Evolutionary conservation across 2,797 vertebrate genomes (phyloP), one percentile per base, ranked within the genome.

Genomic region (Sebastes trivittatus): DNA sequence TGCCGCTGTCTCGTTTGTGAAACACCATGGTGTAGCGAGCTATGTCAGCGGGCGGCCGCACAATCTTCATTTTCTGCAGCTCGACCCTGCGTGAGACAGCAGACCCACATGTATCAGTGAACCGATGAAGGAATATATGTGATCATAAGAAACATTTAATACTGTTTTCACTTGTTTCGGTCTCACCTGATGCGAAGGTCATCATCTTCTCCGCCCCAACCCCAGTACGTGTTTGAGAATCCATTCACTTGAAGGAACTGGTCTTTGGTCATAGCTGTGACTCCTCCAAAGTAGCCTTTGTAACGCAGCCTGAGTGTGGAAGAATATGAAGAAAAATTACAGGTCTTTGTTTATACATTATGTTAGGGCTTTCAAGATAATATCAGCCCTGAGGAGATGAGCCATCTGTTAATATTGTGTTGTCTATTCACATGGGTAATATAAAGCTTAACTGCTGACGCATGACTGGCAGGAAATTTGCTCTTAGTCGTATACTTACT

Each of bases 141-240:
- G 8, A 49, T 46, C 11, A 20, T 38, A 58, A 61, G 3, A 68
- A 34, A 62, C 14, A 62, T 8, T 1, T 3, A 36, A 67, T 23
- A n/a, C 10, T 16, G 34, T 54, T 55, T 65, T 25, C 22, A 25
- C 16, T 81, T 62, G 7, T 68, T 20, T 32, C 18, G 10, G 25
- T 42, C 75, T 96, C 88, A 99, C 98, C 98, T 97, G 93, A 96
- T 95, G 64, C 97, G 96, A 81, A 99, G 97, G 87, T 99, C 98
- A 3, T 99, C 98, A 20, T 99, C 98, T 94, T 99, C 98, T 85
- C 96, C 98, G 30, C 98, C 98, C 98, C 98, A 99, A 52, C 98
- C 98, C 98, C 98, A 99, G 95, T 99, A 99, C 54, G 85, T 95
- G 95, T 99, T 99, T 70, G 98, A 97, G 92, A 99, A 99, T 85